These are phyloP conservation scores for Acromyrmex charruanus DNA, from an alignment of 1,140 invertebrate genomes.

Conservation along the genomic window DNA sequence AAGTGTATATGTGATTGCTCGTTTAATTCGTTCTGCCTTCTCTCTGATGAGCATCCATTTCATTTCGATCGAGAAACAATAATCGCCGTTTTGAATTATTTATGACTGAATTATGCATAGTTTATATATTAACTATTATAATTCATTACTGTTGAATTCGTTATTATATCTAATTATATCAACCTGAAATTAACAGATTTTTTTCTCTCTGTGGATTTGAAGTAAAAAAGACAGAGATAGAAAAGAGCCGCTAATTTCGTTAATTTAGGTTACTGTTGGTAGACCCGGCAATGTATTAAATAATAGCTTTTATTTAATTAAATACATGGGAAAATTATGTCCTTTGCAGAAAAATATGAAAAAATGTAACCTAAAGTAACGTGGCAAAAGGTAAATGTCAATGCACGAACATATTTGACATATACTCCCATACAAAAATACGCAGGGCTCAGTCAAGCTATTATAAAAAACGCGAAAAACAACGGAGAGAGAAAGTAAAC, in stretches of 20 bases:
- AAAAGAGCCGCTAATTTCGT: neutral
- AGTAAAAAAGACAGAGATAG: neutral
- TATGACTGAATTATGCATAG: neutral
- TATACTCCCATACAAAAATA: slow-evolving; percentile 3
- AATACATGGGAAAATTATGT: neutral
- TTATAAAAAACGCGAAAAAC: neutral
- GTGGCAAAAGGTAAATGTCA: neutral
- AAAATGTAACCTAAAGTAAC: neutral
- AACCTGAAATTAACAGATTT: neutral
- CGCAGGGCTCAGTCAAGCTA: neutral
- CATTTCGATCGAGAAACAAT: neutral
- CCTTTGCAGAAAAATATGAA: neutral
- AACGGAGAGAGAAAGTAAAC: neutral
- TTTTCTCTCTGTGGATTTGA: neutral
- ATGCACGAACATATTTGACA: neutral
- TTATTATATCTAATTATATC: neutral
- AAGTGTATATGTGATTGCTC: neutral
- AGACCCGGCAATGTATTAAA: neutral
- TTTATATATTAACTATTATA: neutral
- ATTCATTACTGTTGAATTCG: neutral
- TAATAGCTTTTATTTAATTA: neutral
- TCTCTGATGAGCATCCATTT: neutral
- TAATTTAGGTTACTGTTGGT: slow-evolving; percentile 9
- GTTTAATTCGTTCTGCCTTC: neutral
- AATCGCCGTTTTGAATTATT: neutral